phyloP scores from a whole-genome alignment of 1,140 invertebrate species.

The Neotoxoptera formosana region DNA sequence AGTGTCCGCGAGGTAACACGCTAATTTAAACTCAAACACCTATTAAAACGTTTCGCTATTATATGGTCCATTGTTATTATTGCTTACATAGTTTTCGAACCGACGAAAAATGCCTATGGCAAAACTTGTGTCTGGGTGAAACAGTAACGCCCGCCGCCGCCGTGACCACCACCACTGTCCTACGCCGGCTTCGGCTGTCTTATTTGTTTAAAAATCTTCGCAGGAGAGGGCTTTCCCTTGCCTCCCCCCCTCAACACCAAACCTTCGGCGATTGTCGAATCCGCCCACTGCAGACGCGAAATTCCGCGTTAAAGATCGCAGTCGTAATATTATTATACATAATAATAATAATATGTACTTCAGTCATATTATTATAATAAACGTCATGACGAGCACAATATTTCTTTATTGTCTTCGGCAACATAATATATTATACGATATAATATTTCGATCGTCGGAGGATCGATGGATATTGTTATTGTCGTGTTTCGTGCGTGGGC shows the following conservation, averaged over 20 bases:
- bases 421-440: background rate
- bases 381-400: background rate
- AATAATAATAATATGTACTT: background rate
- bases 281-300: background rate
- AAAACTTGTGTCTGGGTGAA: too few species aligned
- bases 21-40: too few species aligned
- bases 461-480: background rate
- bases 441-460: background rate
- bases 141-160: too few species aligned
- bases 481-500: background rate
- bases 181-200: background rate
- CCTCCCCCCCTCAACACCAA: too few species aligned
- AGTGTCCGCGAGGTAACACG: too few species aligned
- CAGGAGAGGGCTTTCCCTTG: too few species aligned
- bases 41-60: too few species aligned
- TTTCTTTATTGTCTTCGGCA: background rate
- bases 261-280: background rate
- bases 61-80: too few species aligned
- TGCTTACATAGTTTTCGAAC: too few species aligned
- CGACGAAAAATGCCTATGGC: too few species aligned
- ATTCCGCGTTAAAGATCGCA: background rate
- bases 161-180: too few species aligned
- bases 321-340: background rate
- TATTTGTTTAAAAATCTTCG: background rate
- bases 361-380: background rate